Base-by-base conservation (phyloP, 2,113 vertebrate genomes). In the Sminthopsis crassicaudata region DNA sequence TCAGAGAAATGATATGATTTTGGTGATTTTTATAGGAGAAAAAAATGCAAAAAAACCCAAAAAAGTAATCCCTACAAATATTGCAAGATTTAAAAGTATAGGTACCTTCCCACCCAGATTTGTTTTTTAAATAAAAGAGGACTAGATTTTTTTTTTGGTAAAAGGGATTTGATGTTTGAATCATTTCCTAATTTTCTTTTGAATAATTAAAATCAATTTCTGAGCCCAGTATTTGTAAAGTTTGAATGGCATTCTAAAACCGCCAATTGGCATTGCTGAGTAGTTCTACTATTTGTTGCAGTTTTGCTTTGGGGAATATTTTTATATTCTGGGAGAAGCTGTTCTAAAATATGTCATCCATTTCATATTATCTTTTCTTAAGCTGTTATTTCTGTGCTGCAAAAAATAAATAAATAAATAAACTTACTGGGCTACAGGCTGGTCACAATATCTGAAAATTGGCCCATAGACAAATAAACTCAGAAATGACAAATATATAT, bases 341-440 rank as follows among this genome's bases (percentile, higher is more conserved):
- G 97, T 98, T 97, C 97, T 97, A 97, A 98, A 98, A 98, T 98
- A 98, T 98, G 98, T 97, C 97, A 98, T 96, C 97, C 97, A 96
- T 94, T 98, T 97, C 97, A 96, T 96, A 96, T 98, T 98, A 97
- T 97, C 93, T 94, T 92, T 97, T 95, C 95, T 96, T 97, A 93
- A 96, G 94, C 97, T 97, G 96, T 92, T 97, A 97, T 97, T 97
- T 97, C 97, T 97, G 97, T 97, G 96, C 95, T 97, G 94, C 97
- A 97, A 94, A 91, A 96, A 98, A 98, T 97, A 97, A 98, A 98
- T 97, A 97, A 98, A 98, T 97, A 97, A 97, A 97, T 97, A 97
- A 92, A 67, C 96, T 96, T 88, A 96, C 97, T 93, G 88, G 97
- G 92, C 95, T 96, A 96, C 95, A 95, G 97, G 90, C 95, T 97